Base-by-base conservation (phyloP, 2,113 vertebrate species). In the Bos indicus region DNA sequence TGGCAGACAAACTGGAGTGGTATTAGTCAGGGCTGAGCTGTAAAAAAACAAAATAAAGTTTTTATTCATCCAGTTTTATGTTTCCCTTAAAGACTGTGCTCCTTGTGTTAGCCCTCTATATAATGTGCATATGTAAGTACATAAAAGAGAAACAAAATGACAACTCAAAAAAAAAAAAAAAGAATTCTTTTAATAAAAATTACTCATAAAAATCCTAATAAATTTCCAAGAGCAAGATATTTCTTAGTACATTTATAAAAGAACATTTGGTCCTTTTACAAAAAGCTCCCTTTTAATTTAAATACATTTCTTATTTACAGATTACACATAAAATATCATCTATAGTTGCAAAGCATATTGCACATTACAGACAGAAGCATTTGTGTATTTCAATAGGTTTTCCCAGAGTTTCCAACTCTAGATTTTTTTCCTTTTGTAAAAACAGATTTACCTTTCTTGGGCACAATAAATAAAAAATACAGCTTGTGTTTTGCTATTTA, bases 151-250 rank as follows among this genome's bases (percentile, higher is more conserved):
- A 85, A 97, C 80, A 67, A 78, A 56, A 74, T 23, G 93, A 96
- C 95, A 91, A 95, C 64, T 95, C 89, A 94, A 93, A 96, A 93
- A 96, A 92, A 94, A 57, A 64, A 94, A 81, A 91, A 48, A 91
- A 90, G n/a, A 71, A 71, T 71, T 90, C 77, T 97, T 98, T 99
- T 99, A 99, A 99, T 99, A 98, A 83, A 98, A 98, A 98, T 97
- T 88, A 98, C 60, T 97, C 95, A 96, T 98, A 98, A 98, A 98
- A 98, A 98, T 91, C 11, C 96, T 91, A 97, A 96, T 96, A 98
- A 98, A 98, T 97, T 98, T 97, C 94, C 97, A 97, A 97, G 90
- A 98, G 98, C 98, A 93, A 97, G 98, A 88, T 96, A 96, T 93
- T 96, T 84, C 90, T 90, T 71, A 96, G 96, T 97, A 98, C 98